These are phyloP conservation scores for Tetragnatha montana DNA, from an alignment of 2,888 invertebrate genomes.

Conservation along the genomic window DNA sequence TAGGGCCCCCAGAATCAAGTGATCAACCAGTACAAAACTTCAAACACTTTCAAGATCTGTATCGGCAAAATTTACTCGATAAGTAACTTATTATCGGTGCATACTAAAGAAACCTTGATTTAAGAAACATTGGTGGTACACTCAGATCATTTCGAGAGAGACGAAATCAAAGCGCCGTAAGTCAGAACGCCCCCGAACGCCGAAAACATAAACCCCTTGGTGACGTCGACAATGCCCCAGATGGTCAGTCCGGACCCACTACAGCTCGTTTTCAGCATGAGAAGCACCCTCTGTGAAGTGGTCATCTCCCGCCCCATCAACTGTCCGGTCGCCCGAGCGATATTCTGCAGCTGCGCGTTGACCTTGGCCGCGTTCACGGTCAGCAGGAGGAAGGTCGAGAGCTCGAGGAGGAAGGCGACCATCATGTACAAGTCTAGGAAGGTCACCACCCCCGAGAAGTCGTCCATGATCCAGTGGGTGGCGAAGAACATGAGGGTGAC, in stretches of 20 bases:
- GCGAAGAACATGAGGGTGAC: neutral
- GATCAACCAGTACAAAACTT: too few relatives aligned
- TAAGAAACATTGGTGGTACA: too few relatives aligned
- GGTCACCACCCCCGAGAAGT: neutral
- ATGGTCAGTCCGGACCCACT: neutral
- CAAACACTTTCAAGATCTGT: too few relatives aligned
- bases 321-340: neutral
- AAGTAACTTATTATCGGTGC: too few relatives aligned
- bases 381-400: neutral
- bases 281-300: neutral
- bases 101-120: too few relatives aligned
- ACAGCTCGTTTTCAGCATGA: conserved; percentile 12
- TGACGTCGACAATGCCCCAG: conserved; percentile 17
- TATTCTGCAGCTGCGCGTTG: conserved; percentile 12
- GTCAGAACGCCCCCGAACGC: conserved; percentile 34
- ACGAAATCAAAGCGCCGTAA: conserved; percentile 27
- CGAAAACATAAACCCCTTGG: conserved; percentile 27
- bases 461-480: neutral
- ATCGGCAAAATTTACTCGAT: too few relatives aligned
- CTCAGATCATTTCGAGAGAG: conserved; percentile 3
- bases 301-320: neutral
- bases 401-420: neutral
- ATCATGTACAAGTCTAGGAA: neutral
- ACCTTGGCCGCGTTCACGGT: conserved; percentile 4
- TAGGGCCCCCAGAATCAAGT: too few relatives aligned